Evolutionary conservation across 2,888 invertebrate genomes (phyloP).

Genomic region (Drosophila stalkeri): DNA sequence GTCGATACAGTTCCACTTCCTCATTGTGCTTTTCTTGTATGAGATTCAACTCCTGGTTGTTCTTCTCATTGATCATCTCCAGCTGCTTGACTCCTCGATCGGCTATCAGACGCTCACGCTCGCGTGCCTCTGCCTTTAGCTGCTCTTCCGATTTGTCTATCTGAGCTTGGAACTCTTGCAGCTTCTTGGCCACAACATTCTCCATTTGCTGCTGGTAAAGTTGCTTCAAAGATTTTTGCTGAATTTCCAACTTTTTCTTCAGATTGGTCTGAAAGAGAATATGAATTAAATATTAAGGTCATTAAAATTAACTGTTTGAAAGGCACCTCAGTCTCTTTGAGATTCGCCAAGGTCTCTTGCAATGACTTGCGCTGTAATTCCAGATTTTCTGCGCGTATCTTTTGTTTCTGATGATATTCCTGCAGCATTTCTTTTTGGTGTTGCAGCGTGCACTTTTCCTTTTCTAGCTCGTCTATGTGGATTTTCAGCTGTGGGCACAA

Average conservation of each 20-base stretch:
- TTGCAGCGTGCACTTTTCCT: conserved; percentile 87
- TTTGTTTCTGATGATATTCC: conserved; percentile 86
- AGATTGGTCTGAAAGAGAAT: conserved; percentile 84
- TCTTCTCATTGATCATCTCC: conserved; percentile 89
- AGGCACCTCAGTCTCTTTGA: conserved; percentile 87
- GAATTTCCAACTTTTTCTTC: conserved; percentile 87
- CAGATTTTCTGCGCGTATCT: conserved; percentile 85
- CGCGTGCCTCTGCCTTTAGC: conserved; percentile 88
- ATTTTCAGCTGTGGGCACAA: conserved; percentile 82
- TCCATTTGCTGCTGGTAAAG: conserved; percentile 94
- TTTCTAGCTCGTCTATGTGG: conserved; percentile 87
- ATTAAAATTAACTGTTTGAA: no score
- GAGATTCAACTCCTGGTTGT: conserved; percentile 90
- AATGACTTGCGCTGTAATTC: conserved; percentile 87
- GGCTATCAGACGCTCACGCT: conserved; percentile 88
- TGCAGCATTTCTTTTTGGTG: conserved; percentile 86
- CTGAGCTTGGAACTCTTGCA: conserved; percentile 91
- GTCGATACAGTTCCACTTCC: conserved; percentile 90
- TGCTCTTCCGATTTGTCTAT: conserved; percentile 89
- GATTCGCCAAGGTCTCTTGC: conserved; percentile 85
- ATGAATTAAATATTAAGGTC: background rate
- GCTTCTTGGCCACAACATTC: conserved; percentile 90
- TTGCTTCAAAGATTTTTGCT: conserved; percentile 89
- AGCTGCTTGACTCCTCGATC: conserved; percentile 91
- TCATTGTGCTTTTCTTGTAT: conserved; percentile 92